These are phyloP conservation scores for Bellardia bayeri DNA, from an alignment of 2,888 invertebrate genomes.

Conservation along the genomic window DNA sequence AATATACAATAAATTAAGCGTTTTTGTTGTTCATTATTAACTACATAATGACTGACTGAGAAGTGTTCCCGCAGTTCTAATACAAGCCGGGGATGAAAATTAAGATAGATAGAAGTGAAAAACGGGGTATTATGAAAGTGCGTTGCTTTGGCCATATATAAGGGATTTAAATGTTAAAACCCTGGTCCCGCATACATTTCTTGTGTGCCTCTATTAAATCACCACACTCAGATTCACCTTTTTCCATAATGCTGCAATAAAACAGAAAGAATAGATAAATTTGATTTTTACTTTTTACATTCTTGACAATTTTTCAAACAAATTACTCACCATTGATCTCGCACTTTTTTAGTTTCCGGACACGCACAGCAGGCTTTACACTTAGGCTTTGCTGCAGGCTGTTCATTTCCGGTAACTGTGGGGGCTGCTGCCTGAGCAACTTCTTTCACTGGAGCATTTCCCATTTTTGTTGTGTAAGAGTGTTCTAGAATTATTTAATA, in stretches of 20 bases:
- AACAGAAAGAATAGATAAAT: background rate
- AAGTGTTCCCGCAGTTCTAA: background rate
- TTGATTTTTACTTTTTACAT: background rate
- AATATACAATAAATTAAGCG: conserved; percentile 60
- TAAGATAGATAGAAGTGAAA: background rate
- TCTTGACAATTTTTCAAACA: background rate
- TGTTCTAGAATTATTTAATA: conserved; percentile 39
- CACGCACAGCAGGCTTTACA: conserved; percentile 98
- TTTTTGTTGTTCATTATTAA: conserved; percentile 44
- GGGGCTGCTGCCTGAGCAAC: conserved; percentile 83
- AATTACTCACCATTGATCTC: conserved; percentile 93
- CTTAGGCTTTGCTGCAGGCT: conserved; percentile 87
- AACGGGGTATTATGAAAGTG: background rate
- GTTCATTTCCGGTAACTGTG: conserved; percentile 81
- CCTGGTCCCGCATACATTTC: conserved; percentile 97
- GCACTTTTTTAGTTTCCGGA: conserved; percentile 95
- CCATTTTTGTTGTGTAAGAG: conserved; percentile 83
- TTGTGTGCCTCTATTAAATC: conserved; percentile 97
- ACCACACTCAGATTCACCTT: conserved; percentile 95
- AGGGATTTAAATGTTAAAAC: conserved; percentile 93
- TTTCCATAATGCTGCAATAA: conserved; percentile 90
- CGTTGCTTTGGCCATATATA: background rate
- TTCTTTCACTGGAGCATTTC: conserved; percentile 85
- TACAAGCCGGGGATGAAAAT: background rate
- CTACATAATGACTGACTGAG: conserved; percentile 42